phyloP scores from a whole-genome alignment of 2,797 vertebrate species.

The Neosalanx taihuensis region DNA sequence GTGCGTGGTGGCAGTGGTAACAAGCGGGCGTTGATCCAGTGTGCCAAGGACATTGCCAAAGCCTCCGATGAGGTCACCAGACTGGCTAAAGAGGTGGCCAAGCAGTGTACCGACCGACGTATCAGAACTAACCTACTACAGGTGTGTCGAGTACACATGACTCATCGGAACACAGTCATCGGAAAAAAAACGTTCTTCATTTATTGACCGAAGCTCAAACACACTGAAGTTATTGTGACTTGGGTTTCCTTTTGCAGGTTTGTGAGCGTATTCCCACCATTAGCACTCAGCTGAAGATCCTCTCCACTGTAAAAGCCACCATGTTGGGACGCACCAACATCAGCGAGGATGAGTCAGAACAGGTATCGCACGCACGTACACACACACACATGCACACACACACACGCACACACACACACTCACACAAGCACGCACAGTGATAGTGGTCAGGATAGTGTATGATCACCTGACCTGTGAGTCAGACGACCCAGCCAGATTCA shows the following conservation, averaged over 20 bases:
- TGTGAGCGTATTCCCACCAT: conserved; percentile 98
- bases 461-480: no score
- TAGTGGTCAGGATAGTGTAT: no score
- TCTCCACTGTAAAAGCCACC: conserved; percentile 98
- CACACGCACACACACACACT: neutral
- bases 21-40: conserved; percentile 96
- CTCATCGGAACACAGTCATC: no score
- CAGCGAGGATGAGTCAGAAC: conserved; percentile 97
- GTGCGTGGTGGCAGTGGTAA: conserved; percentile 95
- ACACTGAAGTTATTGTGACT: neutral
- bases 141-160: conserved; percentile 64
- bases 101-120: conserved; percentile 98
- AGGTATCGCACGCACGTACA: conserved; percentile 72
- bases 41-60: conserved; percentile 99
- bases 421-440: no score
- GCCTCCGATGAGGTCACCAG: conserved; percentile 96
- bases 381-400: neutral
- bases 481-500: no score
- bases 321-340: conserved; percentile 99
- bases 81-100: conserved; percentile 96
- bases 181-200: neutral
- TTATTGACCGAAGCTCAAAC: conserved; percentile 1
- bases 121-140: conserved; percentile 97
- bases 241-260: conserved; percentile 72
- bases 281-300: conserved; percentile 98